These are phyloP conservation scores for Nixonia krombeini DNA, from an alignment of 1,140 invertebrate species.

Conservation along the genomic window DNA sequence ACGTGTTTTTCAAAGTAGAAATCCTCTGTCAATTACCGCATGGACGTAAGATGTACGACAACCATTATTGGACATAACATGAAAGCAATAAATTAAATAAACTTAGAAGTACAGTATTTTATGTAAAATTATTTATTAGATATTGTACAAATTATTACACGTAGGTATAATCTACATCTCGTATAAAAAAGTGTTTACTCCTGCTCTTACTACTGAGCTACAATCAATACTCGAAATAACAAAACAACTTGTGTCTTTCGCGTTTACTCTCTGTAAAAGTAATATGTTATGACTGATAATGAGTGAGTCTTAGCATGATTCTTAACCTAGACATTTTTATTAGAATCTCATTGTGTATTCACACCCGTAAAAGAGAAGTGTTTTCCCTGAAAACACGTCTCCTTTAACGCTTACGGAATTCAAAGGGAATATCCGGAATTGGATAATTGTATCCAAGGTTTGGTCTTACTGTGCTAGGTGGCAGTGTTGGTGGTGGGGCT, in stretches of 20 bases:
- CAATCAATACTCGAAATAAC: neutral
- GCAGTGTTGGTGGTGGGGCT: slow-evolving; percentile 55
- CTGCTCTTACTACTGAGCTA: slow-evolving; percentile 33
- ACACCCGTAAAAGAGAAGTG: slow-evolving; percentile 12
- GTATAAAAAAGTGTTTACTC: slow-evolving; percentile 2
- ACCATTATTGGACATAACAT: too few relatives aligned
- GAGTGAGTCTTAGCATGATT: neutral
- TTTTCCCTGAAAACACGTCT: neutral
- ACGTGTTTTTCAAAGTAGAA: too few relatives aligned
- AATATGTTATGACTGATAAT: neutral
- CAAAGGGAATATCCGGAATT: slow-evolving; percentile 63
- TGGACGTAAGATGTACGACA: too few relatives aligned
- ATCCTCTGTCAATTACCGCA: too few relatives aligned
- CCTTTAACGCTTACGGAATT: slow-evolving; percentile 51
- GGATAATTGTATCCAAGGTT: slow-evolving; percentile 63
- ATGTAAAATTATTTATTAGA: slow-evolving; percentile 13
- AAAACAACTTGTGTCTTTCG: neutral
- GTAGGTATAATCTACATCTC: neutral
- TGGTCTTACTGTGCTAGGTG: slow-evolving; percentile 56
- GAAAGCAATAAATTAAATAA: neutral
- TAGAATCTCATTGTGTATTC: slow-evolving; percentile 24
- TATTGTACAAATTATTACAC: slow-evolving; percentile 17
- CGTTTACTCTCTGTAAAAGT: neutral
- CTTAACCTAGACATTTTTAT: neutral
- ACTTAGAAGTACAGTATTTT: neutral